Evolutionary conservation across 2,797 vertebrate species (phyloP), one percentile per base, ranked within the genome.

Genomic region (Phoebastria nigripes): DNA sequence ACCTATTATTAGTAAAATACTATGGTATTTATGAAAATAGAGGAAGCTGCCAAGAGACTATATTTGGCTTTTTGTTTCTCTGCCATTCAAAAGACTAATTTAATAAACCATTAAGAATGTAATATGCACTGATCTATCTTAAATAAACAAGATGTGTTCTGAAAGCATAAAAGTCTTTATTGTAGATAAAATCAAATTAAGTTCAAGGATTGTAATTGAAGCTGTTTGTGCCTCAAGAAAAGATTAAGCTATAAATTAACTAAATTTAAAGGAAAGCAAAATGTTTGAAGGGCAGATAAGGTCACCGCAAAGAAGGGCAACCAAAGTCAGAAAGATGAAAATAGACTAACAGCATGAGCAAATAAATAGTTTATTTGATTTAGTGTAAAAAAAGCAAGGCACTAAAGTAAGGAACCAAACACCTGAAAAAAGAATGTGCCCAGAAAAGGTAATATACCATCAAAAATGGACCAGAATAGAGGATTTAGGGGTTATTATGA

Each of bases 181-280:
- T 91, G 25, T 49, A 87, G 89, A 93, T 92, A 89, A 96, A 92
- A 92, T 56, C 46, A 92, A 91, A 95, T 91, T 58, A 87, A 80
- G 26, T 82, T 94, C 41, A 76, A 87, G 33, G 52, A 65, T 74
- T 77, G 65, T 87, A 90, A 81, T 20, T 85, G 84, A 96, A 93
- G 33, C 12, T 82, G 76, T 87, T 93, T 85, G 47, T 95, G 76
- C 63, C 49, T 90, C 59, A 65, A 88, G 72, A 83, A 94, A 95
- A 74, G 29, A 91, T 79, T 90, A 92, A 93, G 19, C 16, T 92
- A 74, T 82, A 92, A 89, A 95, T 91, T 56, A 85, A 73, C 33
- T 62, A 78, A 78, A 95, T 73, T 80, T 74, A 80, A 82, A 92
- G 42, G 47, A 81, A 71, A 80, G 26, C 3, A 76, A 93, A 76